These are phyloP conservation scores for Myodes glareolus DNA, from an alignment of 2,113 vertebrate species.

Conservation along the genomic window DNA sequence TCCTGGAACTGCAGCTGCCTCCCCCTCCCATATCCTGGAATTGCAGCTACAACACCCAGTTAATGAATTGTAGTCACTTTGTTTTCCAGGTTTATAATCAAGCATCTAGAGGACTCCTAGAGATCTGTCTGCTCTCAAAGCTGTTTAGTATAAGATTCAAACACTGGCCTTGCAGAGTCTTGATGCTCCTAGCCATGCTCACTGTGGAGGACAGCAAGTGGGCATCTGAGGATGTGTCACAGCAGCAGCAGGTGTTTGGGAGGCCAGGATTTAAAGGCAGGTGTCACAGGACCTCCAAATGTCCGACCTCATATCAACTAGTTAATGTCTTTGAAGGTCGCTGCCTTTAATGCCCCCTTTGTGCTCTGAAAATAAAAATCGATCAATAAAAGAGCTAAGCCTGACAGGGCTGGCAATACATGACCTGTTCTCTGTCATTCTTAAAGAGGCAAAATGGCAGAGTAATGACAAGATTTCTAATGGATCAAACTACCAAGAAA, in stretches of 20 bases:
- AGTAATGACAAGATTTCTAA: slow-evolving; percentile 27
- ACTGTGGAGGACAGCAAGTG: too few species aligned
- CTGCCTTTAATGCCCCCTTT: slow-evolving; percentile 57
- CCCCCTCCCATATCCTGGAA: background rate
- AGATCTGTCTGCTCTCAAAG: background rate
- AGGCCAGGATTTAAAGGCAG: background rate
- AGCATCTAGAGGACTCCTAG: background rate
- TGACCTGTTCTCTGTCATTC: slow-evolving; percentile 37
- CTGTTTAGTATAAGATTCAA: background rate
- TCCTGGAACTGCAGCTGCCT: background rate
- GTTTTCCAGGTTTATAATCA: background rate
- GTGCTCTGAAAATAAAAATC: slow-evolving; percentile 61
- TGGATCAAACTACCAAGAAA: slow-evolving; percentile 61
- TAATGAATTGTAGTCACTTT: background rate
- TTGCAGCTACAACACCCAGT: background rate
- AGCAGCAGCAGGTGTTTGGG: slow-evolving; percentile 38
- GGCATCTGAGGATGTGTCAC: background rate
- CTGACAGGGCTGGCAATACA: slow-evolving; percentile 28
- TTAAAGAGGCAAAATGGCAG: slow-evolving; percentile 57
- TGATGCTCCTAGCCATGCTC: background rate
- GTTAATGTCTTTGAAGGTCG: slow-evolving; percentile 48
- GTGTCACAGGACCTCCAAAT: background rate
- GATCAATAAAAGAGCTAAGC: slow-evolving; percentile 57
- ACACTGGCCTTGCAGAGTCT: background rate
- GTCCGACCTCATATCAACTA: slow-evolving; percentile 33